Evolutionary conservation across 2,113 vertebrate genomes (phyloP), one percentile per base, ranked within the genome.

Genomic region (Sturnus vulgaris): DNA sequence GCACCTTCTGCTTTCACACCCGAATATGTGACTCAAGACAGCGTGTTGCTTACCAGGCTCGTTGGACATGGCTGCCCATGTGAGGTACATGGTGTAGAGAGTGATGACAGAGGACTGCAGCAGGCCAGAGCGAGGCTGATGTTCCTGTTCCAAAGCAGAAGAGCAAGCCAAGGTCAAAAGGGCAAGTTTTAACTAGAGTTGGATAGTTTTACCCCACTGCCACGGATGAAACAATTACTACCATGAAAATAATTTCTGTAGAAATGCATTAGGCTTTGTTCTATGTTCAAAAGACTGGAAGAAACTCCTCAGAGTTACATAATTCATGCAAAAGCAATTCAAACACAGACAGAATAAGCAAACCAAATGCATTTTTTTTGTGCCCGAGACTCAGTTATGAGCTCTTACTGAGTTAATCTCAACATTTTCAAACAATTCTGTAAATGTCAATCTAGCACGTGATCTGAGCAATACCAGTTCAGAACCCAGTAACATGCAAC

Each of bases 11-110:
- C 78, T 57, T 68, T 87, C 50, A 46, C 73, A 72, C 42, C 59
- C 27, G 40, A 33, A 21, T 11, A 4, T 0, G 2, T 57, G 28
- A 30, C 61, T 61, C 33, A 15, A 56, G 75, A 37, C 50, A 61
- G n/a, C 0, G 2, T 12, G 24, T 2, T 70, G 56, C 98, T 98
- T 97, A 99, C 99, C 99, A 70, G 99, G 99, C 91, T 99, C 99
- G 6, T 99, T 99, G 82, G 98, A 98, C 98, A 99, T 99, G 83
- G 99, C 99, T 52, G 99, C 99, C 99, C 99, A 99, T 5, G 99
- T 99, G 90, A 99, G 98, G 88, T 98, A 99, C 97, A 99, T 98
- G 84, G 99, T 99, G 90, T 99, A 99, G 42, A 99, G 92, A 1
- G 98, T 99, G 96, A 99, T 99, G 88, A 99, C 46, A 28, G 99